Base-by-base conservation (phyloP, 2,888 invertebrate species). In the Acanthococcus lagerstroemiae region DNA sequence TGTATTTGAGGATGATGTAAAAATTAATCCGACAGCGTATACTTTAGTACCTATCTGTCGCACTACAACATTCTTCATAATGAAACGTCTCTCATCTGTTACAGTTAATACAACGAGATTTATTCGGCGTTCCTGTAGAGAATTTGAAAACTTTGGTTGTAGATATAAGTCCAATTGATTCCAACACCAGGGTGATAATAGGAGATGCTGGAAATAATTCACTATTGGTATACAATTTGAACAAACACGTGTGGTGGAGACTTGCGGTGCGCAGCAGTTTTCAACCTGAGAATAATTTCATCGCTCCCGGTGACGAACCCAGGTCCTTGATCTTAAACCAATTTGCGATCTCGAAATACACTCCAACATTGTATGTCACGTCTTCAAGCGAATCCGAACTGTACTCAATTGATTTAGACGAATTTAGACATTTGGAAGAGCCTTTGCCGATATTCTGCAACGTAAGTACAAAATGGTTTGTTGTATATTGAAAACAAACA, bases 171-270 rank as follows among this genome's bases (percentile, higher is more conserved):
- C 71, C 68, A 50, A 70, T 78, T 9, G 73, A 74, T 0, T 71
- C 77, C 5, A 77, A 78, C 73, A 61, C 67, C 17, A 69, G 69
- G 48, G 79, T 75, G 12, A 79, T 76, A 68, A 71, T 78, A 60
- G 77, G 77, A 5, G 74, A 75, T 68, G 71, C 74, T 21, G 76
- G 75, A 2, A 72, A 70, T 54, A 72, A 72, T 63, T 55, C 67
- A 6, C 57, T 76, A 15, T 60, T 74, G 7, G 72, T 75, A 3
- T 74, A 74, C 67, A 72, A 73, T 44, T 69, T 74, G 67, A 73
- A 71, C 4, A 71, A 73, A 26, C 69, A 72, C 9, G 73, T 71
- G 65, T 77, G 75, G 74, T 75, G 76, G 74, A 74, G 70, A 66
- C 22, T 78, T 7, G 50, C 66, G n/a, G 21, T 70, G 24, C 55